phyloP scores from a whole-genome alignment of 2,797 vertebrate species.

The Picus viridis region DNA sequence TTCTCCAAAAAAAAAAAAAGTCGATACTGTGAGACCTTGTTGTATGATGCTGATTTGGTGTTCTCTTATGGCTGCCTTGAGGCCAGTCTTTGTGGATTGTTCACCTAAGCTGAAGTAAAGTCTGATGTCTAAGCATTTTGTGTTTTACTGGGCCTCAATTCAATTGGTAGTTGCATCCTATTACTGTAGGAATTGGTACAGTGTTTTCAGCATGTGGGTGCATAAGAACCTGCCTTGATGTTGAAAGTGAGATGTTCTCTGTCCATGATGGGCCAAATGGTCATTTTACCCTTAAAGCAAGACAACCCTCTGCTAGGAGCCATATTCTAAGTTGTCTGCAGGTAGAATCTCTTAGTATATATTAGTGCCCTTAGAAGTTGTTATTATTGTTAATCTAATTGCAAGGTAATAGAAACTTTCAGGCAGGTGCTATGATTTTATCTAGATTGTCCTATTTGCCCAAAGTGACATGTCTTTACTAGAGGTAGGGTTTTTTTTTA shows the following conservation, averaged over 20 bases:
- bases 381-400: not conserved
- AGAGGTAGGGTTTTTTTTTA: not conserved
- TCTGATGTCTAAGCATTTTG: not conserved
- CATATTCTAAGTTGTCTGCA: not conserved
- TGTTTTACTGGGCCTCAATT: not conserved
- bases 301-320: not conserved
- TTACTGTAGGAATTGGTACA: not conserved
- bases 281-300: not conserved
- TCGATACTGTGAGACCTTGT: not conserved
- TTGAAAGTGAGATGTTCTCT: not conserved
- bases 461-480: not conserved
- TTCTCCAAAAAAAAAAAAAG: not conserved
- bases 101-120: not conserved
- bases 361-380: not conserved
- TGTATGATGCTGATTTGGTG: not conserved
- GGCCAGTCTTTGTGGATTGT: not conserved
- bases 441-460: not conserved
- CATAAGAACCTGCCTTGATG: not conserved
- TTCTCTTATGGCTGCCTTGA: not conserved
- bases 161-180: not conserved
- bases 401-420: not conserved
- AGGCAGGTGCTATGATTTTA: not conserved
- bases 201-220: rapidly evolving
- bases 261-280: not conserved
- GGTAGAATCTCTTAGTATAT: not conserved